Base-by-base conservation (phyloP, 2,113 vertebrate species). In the Ursus arctos region DNA sequence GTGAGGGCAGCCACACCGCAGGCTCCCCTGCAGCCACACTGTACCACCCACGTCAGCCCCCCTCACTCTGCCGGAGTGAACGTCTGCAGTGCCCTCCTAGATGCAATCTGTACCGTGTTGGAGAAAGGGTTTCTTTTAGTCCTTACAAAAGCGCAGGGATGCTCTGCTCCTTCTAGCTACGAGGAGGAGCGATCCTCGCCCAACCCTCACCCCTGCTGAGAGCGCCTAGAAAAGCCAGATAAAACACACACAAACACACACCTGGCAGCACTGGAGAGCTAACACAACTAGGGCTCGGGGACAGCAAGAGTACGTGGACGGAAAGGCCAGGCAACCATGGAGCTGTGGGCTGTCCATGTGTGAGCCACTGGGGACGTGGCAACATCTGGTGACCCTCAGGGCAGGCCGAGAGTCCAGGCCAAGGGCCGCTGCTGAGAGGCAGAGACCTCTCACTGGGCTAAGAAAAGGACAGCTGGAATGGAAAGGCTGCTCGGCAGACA, bases 41-140 rank as follows among this genome's bases (percentile, higher is more conserved):
- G 43, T 43, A 43, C 43, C 43, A 43, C 59, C 28, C 61, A 67
- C 1, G 15, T 6, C 0, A 31, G 51, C 51, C 51, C 51, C 51
- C 51, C 26, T 28, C 24, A 3, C 22, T 61, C 80, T 7, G 2
- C 24, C 11, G 22, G 16, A 15, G 22, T 1, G 4, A 1, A 3
- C 0, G 4, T 57, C 85, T 69, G 3, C 16, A 47, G 36, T 36
- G 6, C 36, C n/a, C n/a, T 55, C 22, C 26, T 4, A 4, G 33
- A 40, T 0, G 7, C 3, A 2, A 0, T 1, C 1, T 28, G 24
- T 14, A 76, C 21, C 13, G 2, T 14, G 1, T 10, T 8, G 7
- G 14, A 47, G 24, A 47, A 28, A 76, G 40, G 24, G 24, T 28
- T 76, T 10, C 55, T 12, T 24, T 19, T 9, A 5, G 10, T 3